These are phyloP conservation scores for Chaetorhynchus papuensis DNA, from an alignment of 2,113 vertebrate species.

Conservation along the genomic window DNA sequence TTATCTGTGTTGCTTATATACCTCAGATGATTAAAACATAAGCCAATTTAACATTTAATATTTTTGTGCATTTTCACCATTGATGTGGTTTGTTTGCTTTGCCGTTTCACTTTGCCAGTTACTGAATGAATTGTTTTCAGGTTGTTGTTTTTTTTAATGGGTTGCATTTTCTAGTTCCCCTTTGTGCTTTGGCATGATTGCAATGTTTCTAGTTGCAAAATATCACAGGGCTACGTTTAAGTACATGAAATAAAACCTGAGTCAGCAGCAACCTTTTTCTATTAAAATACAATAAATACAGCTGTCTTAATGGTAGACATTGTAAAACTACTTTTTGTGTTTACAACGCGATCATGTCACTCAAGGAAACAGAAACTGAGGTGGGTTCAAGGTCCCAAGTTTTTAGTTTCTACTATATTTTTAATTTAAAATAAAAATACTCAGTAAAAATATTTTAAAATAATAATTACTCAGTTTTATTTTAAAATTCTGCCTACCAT, in stretches of 20 bases:
- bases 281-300: not conserved
- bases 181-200: not conserved
- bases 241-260: not conserved
- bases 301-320: not conserved
- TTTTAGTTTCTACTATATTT: not conserved
- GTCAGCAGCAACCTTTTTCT: not conserved
- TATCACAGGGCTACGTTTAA: not conserved
- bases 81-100: not conserved
- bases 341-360: not conserved
- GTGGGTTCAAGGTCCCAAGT: not conserved
- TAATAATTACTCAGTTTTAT: not conserved
- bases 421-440: not conserved
- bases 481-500: not conserved
- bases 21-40: constrained; percentile 1
- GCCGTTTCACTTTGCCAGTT: not conserved
- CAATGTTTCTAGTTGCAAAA: not conserved
- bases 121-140: not conserved
- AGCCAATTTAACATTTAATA: not conserved
- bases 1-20: constrained; percentile 54
- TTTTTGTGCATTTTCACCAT: not conserved
- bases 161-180: not conserved
- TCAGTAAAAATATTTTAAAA: not conserved
- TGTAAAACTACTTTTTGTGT: not conserved
- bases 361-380: not conserved
- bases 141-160: not conserved